phyloP scores from a whole-genome alignment of 2,113 vertebrate genomes.

The Podiceps cristatus region DNA sequence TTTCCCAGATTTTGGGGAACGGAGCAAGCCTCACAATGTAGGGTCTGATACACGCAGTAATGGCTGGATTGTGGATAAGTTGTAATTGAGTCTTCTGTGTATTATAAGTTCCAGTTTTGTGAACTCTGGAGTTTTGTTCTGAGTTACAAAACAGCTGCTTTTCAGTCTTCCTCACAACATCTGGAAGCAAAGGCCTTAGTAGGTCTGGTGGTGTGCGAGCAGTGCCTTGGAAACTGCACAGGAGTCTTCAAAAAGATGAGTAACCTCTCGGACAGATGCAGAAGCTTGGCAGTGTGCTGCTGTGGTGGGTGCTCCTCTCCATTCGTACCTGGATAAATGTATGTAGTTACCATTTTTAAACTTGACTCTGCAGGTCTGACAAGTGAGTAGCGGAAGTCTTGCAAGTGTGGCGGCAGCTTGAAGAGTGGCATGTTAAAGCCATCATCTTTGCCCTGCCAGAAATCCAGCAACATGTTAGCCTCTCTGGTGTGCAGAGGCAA shows the following conservation, averaged over 20 bases:
- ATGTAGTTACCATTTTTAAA: not conserved
- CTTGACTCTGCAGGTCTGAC: not conserved
- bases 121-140: not conserved
- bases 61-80: not conserved
- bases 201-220: rapidly evolving
- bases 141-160: not conserved
- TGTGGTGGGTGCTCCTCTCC: not conserved
- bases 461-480: no score
- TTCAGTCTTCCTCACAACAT: not conserved
- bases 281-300: not conserved
- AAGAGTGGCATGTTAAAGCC: rapidly evolving
- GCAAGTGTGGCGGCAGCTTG: not conserved
- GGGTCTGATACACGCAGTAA: rapidly evolving
- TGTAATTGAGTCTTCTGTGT: not conserved
- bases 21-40: not conserved
- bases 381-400: not conserved
- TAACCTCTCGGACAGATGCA: rapidly evolving
- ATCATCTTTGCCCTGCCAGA: not conserved
- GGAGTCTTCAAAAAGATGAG: not conserved
- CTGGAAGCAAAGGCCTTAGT: not conserved
- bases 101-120: not conserved
- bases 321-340: rapidly evolving
- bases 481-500: not conserved
- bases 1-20: not conserved
- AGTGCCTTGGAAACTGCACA: rapidly evolving